Conservation (phyloP, 2,113 vertebrate genomes). For the Eidolon helvum region DNA sequence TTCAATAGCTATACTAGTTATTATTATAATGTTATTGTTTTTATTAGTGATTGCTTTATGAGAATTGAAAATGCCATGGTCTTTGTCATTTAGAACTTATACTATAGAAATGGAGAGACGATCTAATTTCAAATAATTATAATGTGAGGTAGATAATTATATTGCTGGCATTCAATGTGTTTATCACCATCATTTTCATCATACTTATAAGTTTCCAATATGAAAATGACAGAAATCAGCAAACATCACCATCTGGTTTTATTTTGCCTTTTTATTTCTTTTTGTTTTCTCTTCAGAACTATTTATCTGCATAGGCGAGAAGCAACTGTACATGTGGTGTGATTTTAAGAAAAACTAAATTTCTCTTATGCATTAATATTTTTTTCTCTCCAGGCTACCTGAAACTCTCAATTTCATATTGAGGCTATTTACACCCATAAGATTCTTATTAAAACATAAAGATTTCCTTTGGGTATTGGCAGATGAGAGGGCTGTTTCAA, state of each 20-base stretch:
- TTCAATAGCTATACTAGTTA: not conserved
- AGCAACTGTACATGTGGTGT: not conserved
- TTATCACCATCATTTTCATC: conserved; percentile 27
- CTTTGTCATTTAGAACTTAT: not conserved
- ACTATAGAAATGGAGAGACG: not conserved
- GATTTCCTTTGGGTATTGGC: not conserved
- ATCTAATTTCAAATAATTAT: not conserved
- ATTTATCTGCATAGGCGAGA: conserved; percentile 4
- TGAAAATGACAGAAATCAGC: conserved; percentile 30
- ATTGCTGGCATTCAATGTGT: not conserved
- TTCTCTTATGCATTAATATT: not conserved
- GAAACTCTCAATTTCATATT: not conserved
- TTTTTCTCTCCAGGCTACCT: not conserved
- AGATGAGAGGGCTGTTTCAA: not conserved
- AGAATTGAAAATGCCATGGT: not conserved
- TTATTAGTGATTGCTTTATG: not conserved
- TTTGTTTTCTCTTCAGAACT: not conserved
- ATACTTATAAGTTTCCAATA: conserved; percentile 22
- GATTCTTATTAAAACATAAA: not conserved
- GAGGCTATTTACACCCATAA: not conserved
- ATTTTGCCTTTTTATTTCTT: not conserved
- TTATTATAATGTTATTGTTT: not conserved
- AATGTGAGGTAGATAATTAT: conserved; percentile 29
- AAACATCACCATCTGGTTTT: conserved; percentile 33
- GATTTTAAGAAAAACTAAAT: conserved; percentile 2